Base-by-base conservation (phyloP, 2,797 vertebrate species). In the Onychomys torridus region DNA sequence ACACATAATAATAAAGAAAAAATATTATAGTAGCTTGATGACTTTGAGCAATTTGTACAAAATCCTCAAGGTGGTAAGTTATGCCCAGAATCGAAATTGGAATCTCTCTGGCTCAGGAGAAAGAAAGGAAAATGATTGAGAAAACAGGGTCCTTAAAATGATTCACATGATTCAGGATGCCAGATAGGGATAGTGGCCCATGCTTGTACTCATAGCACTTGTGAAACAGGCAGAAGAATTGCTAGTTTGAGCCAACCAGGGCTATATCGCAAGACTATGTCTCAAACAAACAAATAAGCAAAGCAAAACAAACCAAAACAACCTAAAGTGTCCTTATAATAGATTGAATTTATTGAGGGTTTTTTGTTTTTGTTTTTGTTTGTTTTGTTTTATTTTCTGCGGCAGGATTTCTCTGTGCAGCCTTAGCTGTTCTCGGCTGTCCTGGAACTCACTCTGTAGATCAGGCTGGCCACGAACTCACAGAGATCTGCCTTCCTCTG, bases 41-140 rank as follows among this genome's bases (percentile, higher is more conserved):
- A 95, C 27, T 84, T 86, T 27, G 89, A 94, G 23, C 37, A 81
- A 91, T 89, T 85, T 93, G 55, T 85, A 49, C 40, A 95, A 96
- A 95, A 77, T 86, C 12, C 37, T 63, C 40, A 91, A 49, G 11
- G 55, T 82, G 55, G 14, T 85, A 88, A 79, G 37, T 57, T 49
- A 16, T 46, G 34, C 27, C 29, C 55, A 83, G 55, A 46, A 75
- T 78, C 75, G 49, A 71, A 81, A 75, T 34, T 40, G 27, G 89
- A 65, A 19, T 65, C 49, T 84, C 29, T n/a, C 16, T 32, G 34
- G 14, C 34, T 46, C 59, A 57, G 3, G 49, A 46, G 40, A 65
- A 73, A 69, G 55, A 32, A 73, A 65, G 77, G 85, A 88, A 40
- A 13, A 27, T 61, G 55, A n/a, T 21, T 49, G 67, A 94, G n/a